Base-by-base conservation (phyloP, 2,888 invertebrate species). In the Schrankia costaestrigalis region DNA sequence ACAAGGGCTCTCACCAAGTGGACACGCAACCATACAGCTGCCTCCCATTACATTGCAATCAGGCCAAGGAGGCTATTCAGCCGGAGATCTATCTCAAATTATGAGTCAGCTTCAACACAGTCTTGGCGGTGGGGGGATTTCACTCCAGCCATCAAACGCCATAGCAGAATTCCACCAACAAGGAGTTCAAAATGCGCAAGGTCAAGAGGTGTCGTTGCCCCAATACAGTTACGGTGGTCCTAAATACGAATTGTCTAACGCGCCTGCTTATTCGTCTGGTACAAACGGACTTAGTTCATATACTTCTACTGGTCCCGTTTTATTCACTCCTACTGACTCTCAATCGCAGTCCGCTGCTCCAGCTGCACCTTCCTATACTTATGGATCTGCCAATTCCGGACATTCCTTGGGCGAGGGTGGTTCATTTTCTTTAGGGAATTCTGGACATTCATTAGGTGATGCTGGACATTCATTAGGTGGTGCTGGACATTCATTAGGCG, bases 211-310 rank as follows among this genome's bases (percentile, higher is more conserved):
- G 1, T 50, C 74, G 9, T 44, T 71, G n/a, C 75, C 78, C 15
- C 83, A 82, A 36, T 75, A 63, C 25, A 57, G 64, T 9, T 80
- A 66, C 28, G 76, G 63, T 36, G 55, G 63, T 10, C 81, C 80
- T 6, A 72, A 81, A 45, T 60, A 70, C 23, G 70, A 56, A 35
- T 46, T 64, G 15, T 64, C 61, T 3, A 69, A 65, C 31, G 66
- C 70, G 15, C 84, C 85, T 13, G 66, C 80, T 4, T 88, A 88
- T 43, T 76, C 85, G 17, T 51, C 73, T 18, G 82, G 81, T 19
- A 69, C 75, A n/a, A 87, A 88, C 46, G 86, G 88, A 12, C 65
- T 88, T 10, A 76, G 87, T 18, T 80, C 85, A 9, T 88, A 78
- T 28, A 21, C 28, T 17, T 77, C 85, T 11, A 84, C 83, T 35